Base-by-base conservation (phyloP, 2,113 vertebrate genomes). In the Excalfactoria chinensis region DNA sequence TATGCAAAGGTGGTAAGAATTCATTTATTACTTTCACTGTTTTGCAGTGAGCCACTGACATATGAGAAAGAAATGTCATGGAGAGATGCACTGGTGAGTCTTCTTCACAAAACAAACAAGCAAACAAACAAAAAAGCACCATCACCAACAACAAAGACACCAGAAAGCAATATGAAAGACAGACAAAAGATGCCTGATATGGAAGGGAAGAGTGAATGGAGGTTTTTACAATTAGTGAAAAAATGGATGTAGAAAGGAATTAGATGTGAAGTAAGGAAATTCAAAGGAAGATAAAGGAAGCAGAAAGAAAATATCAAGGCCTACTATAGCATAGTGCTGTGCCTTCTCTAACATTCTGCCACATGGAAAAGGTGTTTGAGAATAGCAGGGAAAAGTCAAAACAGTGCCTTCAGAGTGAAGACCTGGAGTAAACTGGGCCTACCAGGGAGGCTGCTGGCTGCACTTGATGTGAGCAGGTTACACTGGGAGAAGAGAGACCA, bases 181-280 rank as follows among this genome's bases (percentile, higher is more conserved):
- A 56, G 72, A 63, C 0, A 11, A 16, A 51, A 77, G 17, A 1
- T 23, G 32, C 13, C 11, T 62, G 40, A 69, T 66, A 35, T 0
- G 2, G 14, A 63, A 19, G 4, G 28, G 12, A 73, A 60, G 22
- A 88, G 13, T 32, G 22, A 78, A 81, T 62, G 10, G 9, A 23
- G 16, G 6, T 9, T 60, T 68, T 81, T 56, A 51, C 13, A 74
- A 23, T 9, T 2, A 26, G 6, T 32, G 34, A 49, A 70, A 87
- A 85, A 86, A 37, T 7, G 1, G 48, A 40, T 11, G 5, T 30
- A 62, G 13, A 25, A 51, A 88, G n/a, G 40, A 81, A 89, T 84
- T 8, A 75, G 15, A 64, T 55, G 22, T 23, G 32, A 55, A 55
- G 28, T 21, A 69, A 76, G 8, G 40, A 58, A 88, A 14, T 53